phyloP scores from a whole-genome alignment of 2,888 invertebrate species.

The Polymixis lichenea region DNA sequence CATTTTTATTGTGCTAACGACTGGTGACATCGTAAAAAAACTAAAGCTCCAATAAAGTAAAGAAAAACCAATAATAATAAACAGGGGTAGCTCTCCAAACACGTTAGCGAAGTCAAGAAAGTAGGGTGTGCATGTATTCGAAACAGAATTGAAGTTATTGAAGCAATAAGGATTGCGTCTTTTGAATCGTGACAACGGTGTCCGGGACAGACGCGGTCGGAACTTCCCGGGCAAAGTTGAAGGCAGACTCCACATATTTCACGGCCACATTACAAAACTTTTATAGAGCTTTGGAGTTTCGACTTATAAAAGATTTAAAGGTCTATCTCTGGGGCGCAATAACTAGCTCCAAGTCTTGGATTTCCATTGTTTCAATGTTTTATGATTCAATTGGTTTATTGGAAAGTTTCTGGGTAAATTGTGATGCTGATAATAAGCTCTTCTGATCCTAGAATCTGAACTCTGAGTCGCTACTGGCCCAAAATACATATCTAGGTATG shows the following conservation, averaged over 20 bases:
- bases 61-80: constrained; percentile 68
- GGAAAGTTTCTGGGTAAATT: neutral
- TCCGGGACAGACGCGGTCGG: constrained; percentile 64
- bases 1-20: constrained; percentile 66
- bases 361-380: constrained; percentile 41
- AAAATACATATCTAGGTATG: no score
- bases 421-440: neutral
- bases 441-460: no score
- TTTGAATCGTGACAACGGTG: constrained; percentile 63
- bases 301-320: constrained; percentile 65
- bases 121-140: constrained; percentile 59
- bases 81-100: constrained; percentile 48
- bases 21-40: constrained; percentile 63
- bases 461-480: no score
- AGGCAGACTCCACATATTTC: constrained; percentile 71
- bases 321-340: constrained; percentile 50
- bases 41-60: constrained; percentile 54
- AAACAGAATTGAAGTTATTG: constrained; percentile 58
- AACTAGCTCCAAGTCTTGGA: constrained; percentile 37
- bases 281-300: constrained; percentile 66
- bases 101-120: constrained; percentile 36
- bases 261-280: constrained; percentile 74
- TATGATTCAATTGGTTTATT: constrained; percentile 27
- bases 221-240: constrained; percentile 65
- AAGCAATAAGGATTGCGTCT: constrained; percentile 69